These are phyloP conservation scores for Adineta ricciae DNA, from an alignment of 2,888 invertebrate species.

Conservation along the genomic window DNA sequence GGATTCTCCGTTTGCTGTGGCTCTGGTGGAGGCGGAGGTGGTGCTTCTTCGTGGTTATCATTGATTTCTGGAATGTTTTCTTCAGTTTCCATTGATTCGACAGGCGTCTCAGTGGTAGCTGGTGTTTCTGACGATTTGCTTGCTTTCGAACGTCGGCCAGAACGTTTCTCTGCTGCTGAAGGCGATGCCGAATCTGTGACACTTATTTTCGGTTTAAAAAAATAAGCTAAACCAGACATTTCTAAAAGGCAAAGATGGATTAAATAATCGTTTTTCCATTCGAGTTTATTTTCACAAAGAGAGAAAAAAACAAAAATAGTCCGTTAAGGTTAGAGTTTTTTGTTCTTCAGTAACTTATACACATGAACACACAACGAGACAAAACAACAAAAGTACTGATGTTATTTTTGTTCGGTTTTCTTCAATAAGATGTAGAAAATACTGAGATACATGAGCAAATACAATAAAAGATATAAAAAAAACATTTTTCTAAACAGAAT, in stretches of 20 bases:
- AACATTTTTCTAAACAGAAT: neutral
- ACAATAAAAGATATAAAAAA: neutral
- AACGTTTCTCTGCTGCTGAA: neutral
- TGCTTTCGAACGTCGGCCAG: neutral
- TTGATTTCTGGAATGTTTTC: neutral
- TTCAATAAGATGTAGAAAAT: neutral
- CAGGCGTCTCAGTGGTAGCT: neutral
- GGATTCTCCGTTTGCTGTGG: neutral
- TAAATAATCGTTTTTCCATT: neutral
- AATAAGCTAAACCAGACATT: neutral
- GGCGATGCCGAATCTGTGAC: neutral
- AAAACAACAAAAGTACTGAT: neutral
- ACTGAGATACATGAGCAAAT: neutral
- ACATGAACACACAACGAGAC: neutral
- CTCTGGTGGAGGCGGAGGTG: no score
- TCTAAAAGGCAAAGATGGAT: neutral
- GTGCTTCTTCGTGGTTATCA: neutral
- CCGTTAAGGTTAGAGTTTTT: neutral
- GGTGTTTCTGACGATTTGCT: neutral
- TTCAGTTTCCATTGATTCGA: neutral
- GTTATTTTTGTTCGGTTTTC: neutral
- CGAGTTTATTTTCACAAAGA: neutral
- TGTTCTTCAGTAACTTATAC: neutral
- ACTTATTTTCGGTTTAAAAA: neutral
- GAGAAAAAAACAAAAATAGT: no score